Conservation (phyloP, 2,888 invertebrate genomes). For the Pyrrhia umbra region DNA sequence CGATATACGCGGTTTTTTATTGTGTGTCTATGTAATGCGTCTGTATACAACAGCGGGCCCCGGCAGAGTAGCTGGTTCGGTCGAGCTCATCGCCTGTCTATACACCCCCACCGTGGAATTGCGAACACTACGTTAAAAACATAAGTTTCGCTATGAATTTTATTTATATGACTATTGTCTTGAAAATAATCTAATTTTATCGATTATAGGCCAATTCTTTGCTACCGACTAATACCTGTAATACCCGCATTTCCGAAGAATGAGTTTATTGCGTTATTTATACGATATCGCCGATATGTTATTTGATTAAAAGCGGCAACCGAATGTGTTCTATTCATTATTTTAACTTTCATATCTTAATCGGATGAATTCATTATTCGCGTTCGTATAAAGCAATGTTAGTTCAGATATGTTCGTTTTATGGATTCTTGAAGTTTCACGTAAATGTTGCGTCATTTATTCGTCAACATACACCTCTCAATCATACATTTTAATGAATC, state of each 20-base stretch:
- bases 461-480: neutral
- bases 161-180: constrained; percentile 25
- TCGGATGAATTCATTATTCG: constrained; percentile 3
- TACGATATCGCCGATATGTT: constrained; percentile 38
- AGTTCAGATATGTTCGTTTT: too few relatives aligned
- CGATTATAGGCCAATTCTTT: constrained; percentile 13
- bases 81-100: constrained; percentile 11
- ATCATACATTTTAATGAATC: neutral
- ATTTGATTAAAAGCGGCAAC: constrained; percentile 15
- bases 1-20: constrained; percentile 2
- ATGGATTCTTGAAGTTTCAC: neutral
- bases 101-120: constrained; percentile 10
- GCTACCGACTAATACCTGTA: neutral
- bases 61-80: constrained; percentile 9
- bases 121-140: constrained; percentile 14
- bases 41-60: constrained; percentile 19
- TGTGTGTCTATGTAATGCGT: constrained; percentile 3
- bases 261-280: constrained; percentile 37
- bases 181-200: constrained; percentile 12
- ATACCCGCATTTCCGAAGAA: neutral
- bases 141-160: constrained; percentile 5
- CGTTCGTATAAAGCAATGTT: neutral
- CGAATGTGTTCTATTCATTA: constrained; percentile 11
- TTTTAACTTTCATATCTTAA: neutral
- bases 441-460: neutral